Conservation (phyloP, 2,888 invertebrate genomes). For the Agriopis marginaria region DNA sequence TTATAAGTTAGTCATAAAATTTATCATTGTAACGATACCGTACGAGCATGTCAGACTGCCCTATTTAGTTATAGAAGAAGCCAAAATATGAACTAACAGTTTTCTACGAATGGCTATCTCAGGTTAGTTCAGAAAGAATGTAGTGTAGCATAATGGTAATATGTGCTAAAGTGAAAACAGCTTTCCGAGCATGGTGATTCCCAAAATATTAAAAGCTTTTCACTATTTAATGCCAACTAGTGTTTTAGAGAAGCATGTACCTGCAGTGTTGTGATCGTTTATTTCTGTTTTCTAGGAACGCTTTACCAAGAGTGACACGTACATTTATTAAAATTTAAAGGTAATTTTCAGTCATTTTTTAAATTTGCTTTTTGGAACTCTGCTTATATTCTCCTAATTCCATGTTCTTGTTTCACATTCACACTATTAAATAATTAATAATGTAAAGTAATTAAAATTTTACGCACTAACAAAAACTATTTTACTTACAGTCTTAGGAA, state of each 20-base stretch:
- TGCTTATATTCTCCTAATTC: conserved; percentile 13
- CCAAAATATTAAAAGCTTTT: conserved; percentile 13
- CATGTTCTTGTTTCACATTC: too few relatives aligned
- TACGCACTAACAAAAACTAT: too few relatives aligned
- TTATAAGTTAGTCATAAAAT: not conserved
- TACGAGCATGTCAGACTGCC: too few relatives aligned
- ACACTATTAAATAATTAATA: too few relatives aligned
- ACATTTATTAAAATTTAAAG: conserved; percentile 91
- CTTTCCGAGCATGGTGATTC: conserved; percentile 35
- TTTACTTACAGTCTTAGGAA: too few relatives aligned
- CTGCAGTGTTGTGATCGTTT: conserved; percentile 78
- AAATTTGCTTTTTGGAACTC: conserved; percentile 31
- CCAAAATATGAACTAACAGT: too few relatives aligned
- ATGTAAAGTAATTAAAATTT: too few relatives aligned
- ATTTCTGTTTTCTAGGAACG: conserved; percentile 89
- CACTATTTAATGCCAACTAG: conserved; percentile 11
- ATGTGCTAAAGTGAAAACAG: conserved; percentile 57
- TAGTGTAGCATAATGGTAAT: conserved; percentile 59
- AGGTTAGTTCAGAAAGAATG: too few relatives aligned
- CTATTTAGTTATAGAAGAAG: too few relatives aligned
- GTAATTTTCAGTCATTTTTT: conserved; percentile 67
- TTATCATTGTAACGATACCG: too few relatives aligned
- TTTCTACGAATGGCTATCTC: too few relatives aligned
- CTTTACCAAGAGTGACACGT: conserved; percentile 93
- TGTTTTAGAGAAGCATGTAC: conserved; percentile 59